Percentiles rank a stretch among this genome's conserved stretches.
Conservation (phyloP, 2,113 vertebrate species). For the Pogonocichla stellata region DNA sequence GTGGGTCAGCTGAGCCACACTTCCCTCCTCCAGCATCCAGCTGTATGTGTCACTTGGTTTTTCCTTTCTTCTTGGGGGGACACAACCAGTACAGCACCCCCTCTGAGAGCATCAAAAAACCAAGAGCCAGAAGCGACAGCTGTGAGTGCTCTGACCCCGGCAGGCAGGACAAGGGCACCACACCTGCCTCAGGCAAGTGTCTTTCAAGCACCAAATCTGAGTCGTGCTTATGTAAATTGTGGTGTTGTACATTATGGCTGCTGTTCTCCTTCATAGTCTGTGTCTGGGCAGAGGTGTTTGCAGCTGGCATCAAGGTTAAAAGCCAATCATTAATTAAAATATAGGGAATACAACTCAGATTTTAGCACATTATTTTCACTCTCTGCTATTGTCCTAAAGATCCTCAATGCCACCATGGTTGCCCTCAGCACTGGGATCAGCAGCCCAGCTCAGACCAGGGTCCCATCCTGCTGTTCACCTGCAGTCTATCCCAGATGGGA, state of each 20-base stretch:
- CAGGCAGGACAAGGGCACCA: neutral
- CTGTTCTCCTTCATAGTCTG: rapidly evolving
- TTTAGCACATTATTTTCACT: neutral
- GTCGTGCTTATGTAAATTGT: neutral
- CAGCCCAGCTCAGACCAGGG: rapidly evolving
- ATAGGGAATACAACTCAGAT: neutral
- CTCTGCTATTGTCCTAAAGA: rapidly evolving
- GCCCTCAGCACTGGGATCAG: neutral
- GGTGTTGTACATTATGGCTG: rapidly evolving
- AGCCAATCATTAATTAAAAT: neutral
- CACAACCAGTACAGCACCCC: neutral
- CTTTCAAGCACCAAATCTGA: too few species aligned
- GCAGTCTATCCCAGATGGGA: neutral
- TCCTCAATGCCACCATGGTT: rapidly evolving
- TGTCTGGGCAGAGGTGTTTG: neutral
- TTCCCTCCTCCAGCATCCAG: neutral
- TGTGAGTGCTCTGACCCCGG: neutral
- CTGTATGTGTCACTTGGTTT: neutral
- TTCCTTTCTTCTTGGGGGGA: rapidly evolving
- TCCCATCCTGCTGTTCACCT: neutral
- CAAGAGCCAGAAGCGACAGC: rapidly evolving
- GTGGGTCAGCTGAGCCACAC: rapidly evolving
- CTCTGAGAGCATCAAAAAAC: neutral
- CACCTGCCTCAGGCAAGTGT: neutral
- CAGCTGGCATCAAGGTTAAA: neutral